Evolutionary conservation across 2,888 invertebrate genomes (phyloP).

Genomic region (Esperia sulphurella): DNA sequence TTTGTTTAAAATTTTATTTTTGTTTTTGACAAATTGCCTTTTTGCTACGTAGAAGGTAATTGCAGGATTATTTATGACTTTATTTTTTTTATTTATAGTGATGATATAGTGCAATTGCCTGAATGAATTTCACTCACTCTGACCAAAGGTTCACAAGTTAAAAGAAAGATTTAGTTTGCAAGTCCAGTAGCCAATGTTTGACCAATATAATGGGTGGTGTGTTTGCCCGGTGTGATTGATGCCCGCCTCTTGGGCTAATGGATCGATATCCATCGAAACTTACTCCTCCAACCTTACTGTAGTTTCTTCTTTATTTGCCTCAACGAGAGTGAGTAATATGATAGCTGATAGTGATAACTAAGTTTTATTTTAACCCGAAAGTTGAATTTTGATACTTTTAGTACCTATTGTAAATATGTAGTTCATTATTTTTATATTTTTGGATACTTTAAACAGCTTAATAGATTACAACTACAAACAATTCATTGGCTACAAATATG

Average conservation of each 20-base stretch:
- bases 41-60: too few species aligned
- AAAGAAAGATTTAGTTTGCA: background rate
- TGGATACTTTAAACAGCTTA: too few species aligned
- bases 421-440: too few species aligned
- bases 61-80: too few species aligned
- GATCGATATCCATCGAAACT: constrained; percentile 12
- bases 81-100: too few species aligned
- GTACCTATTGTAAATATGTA: too few species aligned
- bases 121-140: too few species aligned
- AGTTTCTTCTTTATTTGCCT: constrained; percentile 1
- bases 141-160: too few species aligned
- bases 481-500: background rate
- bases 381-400: too few species aligned
- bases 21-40: too few species aligned
- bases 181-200: constrained; percentile 12
- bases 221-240: constrained; percentile 22
- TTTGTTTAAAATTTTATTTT: too few species aligned
- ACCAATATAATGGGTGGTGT: constrained; percentile 15
- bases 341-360: background rate
- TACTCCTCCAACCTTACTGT: background rate
- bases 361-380: background rate
- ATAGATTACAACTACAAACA: background rate
- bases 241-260: constrained; percentile 8
- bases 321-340: background rate
- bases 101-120: too few species aligned